A percentile compares a stretch with the other conserved stretches of the same genome.
Conservation (phyloP, 2,113 vertebrate species). For the Paedocypris sp. region DNA sequence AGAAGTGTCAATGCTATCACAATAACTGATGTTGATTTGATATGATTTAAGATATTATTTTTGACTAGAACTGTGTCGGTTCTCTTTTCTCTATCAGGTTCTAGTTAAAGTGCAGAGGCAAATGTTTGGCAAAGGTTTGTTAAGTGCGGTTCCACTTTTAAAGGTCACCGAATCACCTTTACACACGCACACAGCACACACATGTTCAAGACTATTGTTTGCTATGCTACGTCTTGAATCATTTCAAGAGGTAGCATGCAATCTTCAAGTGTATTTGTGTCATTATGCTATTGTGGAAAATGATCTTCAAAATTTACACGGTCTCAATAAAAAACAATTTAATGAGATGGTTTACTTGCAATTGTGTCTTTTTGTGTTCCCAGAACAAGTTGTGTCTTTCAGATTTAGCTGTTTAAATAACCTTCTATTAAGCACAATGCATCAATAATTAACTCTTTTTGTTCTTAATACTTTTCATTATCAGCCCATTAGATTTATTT, state of each 20-base stretch:
- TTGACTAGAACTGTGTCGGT: background rate
- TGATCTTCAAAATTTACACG: too few relatives aligned
- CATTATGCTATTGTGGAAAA: background rate
- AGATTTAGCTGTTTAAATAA: too few relatives aligned
- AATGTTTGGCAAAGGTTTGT: background rate
- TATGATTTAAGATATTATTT: background rate
- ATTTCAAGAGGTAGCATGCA: background rate
- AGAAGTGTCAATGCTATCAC: background rate
- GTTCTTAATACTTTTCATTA: too few relatives aligned
- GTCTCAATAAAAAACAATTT: conserved; percentile 44
- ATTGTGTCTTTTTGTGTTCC: too few relatives aligned
- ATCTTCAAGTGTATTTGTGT: background rate
- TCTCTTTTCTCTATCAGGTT: conserved; percentile 4
- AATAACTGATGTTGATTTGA: background rate
- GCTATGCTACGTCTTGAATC: conserved; percentile 14
- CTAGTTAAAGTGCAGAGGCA: background rate
- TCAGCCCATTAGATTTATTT: too few relatives aligned
- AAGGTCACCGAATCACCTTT: background rate
- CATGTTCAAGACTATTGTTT: conserved; percentile 6
- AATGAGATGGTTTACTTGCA: conserved; percentile 24
- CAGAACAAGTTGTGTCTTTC: too few relatives aligned
- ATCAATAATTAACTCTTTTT: too few relatives aligned
- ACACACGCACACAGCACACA: background rate
- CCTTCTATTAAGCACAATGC: too few relatives aligned
- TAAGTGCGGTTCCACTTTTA: background rate